Evolutionary conservation across 2,113 vertebrate species (phyloP), one percentile per base, ranked within the genome.

Genomic region (Passer montanus): DNA sequence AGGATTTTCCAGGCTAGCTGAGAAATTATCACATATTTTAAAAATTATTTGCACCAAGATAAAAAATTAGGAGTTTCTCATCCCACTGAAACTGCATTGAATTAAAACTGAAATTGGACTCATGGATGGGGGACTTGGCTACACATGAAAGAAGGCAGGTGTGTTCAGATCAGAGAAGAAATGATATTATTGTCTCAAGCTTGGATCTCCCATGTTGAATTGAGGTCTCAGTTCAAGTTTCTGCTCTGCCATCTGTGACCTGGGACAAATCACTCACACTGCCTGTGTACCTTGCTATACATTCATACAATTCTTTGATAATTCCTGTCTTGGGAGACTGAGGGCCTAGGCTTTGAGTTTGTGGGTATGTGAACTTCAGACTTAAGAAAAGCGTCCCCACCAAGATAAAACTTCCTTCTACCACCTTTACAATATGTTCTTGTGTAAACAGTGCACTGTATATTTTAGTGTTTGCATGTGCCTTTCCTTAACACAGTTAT

Each of bases 181-280:
- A 74, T 41, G 0, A 31, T 10, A 8, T 47, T 60, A 33, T 7
- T 66, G 12, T 53, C 75, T 82, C 30, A 41, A n/a, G 14, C 6
- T 52, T 66, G 13, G 23, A 30, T 9, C 13, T 64, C 10, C 15
- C 47, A 31, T 46, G 12, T 74, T 56, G 56, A 87, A 58, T 6
- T 58, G 43, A 70, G 50, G 27, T 19, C 7, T 75, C 50, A 63
- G 2, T 66, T 88, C 15, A 63, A 46, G 23, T 70, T 72, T 90
- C 43, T 90, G 14, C 43, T 70, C 19, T 69, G 75, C 12, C 28
- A 26, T 23, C 15, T 64, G 17, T 49, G 82, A 63, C 52, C 49
- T 50, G 17, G 43, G 10, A 58, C 10, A 68, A 76, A 53, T 37
- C 1, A 4, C n/a, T 44, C 1, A 0, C 15, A 52, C 4, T 9